A percentile compares a stretch with the other conserved stretches of the same genome.
phyloP scores from a whole-genome alignment of 2,888 invertebrate species.

The Idaea straminata region DNA sequence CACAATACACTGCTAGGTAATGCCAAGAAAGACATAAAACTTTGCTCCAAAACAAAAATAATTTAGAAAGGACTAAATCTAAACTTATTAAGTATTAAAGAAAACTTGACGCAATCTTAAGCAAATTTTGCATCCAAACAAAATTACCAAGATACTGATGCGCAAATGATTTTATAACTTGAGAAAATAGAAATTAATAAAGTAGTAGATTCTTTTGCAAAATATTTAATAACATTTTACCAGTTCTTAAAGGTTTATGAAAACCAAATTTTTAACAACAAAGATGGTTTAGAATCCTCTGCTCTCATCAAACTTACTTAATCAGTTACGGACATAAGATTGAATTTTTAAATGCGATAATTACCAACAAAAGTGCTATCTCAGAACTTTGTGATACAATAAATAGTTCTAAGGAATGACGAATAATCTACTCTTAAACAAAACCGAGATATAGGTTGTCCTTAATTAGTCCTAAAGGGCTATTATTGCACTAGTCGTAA shows the following conservation, averaged over 20 bases:
- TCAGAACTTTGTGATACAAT: not conserved
- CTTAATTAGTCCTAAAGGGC: conserved; percentile 37
- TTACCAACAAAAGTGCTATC: not conserved
- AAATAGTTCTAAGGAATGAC: not conserved
- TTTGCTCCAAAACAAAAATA: not conserved
- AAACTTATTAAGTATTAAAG: not conserved
- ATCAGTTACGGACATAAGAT: too few relatives aligned
- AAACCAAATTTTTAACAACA: not conserved
- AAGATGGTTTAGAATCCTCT: not conserved
- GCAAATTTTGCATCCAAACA: conserved; percentile 72
- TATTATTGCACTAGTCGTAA: conserved; percentile 74
- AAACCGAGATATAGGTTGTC: not conserved
- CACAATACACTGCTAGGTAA: not conserved
- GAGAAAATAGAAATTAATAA: conserved; percentile 23
- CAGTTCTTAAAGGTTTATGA: not conserved
- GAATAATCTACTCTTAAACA: not conserved
- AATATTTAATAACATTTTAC: not conserved
- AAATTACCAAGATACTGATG: conserved; percentile 71
- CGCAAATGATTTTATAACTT: conserved; percentile 24
- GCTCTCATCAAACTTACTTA: too few relatives aligned
- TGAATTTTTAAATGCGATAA: not conserved
- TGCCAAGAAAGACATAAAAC: not conserved
- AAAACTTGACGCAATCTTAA: conserved; percentile 60
- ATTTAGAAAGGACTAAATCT: not conserved
- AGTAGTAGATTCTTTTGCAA: conserved; percentile 3